Evolutionary conservation across 1,140 invertebrate species (phyloP), one percentile per base, ranked within the genome.

Genomic region (Copidosoma floridanum): DNA sequence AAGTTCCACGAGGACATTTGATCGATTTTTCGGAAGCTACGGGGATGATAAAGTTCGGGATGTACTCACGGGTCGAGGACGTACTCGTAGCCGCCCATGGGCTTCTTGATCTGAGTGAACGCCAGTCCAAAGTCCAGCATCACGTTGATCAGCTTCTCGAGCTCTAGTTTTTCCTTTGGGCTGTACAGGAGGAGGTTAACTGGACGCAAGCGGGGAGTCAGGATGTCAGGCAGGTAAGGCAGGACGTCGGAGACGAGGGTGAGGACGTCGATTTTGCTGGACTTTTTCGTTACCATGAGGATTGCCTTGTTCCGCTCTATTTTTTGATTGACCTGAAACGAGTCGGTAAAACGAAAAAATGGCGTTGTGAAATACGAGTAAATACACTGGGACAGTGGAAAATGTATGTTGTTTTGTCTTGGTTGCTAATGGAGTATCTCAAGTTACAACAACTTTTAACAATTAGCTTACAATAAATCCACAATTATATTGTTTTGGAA

Each of bases 81-180:
- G 73, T 90, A 96, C 4, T 82, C 81, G 76, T 94, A 96, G 38
- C 83, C 85, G 44, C 93, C 93, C 64, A 96, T 92, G 0, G 76
- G 65, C 5, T 81, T 83, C 44, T 89, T 87, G 55, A 92, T 88
- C 78, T 97, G 95, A 1, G 86, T 81, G 76, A 94, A 95, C 20
- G 86, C 89, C 50, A 98, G 79, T 61, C 93, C 94, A 73, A 95
- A 93, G 71, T 93, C 89, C 32, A 95, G 85, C 92, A 98, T 93
- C 0, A 91, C 84, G 55, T 87, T 82, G 1, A 97, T 87, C n/a
- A 94, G 85, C 21, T 86, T 78, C 1, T 76, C 70, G 12, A 97
- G 72, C 41, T 88, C 85, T 18, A 82, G 80, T 64, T 89, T 91
- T 77, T 98, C 95, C 65, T 82, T 79, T 40, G 85, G 72, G 37